phyloP scores from a whole-genome alignment of 2,797 vertebrate genomes.

The Channallabes apus region DNA sequence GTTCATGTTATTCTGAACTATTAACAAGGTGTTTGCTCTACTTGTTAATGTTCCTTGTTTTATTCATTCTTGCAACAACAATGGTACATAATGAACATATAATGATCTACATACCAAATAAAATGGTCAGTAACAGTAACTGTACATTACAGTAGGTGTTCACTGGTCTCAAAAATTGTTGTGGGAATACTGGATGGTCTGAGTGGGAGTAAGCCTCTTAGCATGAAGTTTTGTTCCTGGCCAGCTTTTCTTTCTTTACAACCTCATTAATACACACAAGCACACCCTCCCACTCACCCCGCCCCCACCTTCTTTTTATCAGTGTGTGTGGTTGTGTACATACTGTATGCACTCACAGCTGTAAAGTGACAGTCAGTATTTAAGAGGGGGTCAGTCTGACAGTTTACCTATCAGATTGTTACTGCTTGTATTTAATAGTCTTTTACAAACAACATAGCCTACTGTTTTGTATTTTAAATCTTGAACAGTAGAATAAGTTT shows the following conservation, averaged over 20 bases:
- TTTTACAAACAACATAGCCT: neutral
- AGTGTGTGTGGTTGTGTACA: neutral
- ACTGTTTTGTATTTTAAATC: neutral
- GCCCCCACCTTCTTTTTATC: neutral
- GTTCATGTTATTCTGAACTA: neutral
- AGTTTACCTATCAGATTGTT: neutral
- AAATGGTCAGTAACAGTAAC: neutral
- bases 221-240: neutral
- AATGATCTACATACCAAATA: neutral
- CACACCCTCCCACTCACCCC: neutral
- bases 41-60: neutral
- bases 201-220: neutral
- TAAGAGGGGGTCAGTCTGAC: slow-evolving; percentile 13
- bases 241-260: neutral
- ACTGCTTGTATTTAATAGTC: neutral
- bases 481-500: neutral
- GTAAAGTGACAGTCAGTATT: neutral
- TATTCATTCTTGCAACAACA: neutral
- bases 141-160: neutral
- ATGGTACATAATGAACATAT: neutral
- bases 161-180: neutral
- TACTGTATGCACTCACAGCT: neutral
- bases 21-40: neutral
- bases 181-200: neutral
- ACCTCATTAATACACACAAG: neutral